Conservation (phyloP, 2,797 vertebrate species). For the Propithecus deckenii region DNA sequence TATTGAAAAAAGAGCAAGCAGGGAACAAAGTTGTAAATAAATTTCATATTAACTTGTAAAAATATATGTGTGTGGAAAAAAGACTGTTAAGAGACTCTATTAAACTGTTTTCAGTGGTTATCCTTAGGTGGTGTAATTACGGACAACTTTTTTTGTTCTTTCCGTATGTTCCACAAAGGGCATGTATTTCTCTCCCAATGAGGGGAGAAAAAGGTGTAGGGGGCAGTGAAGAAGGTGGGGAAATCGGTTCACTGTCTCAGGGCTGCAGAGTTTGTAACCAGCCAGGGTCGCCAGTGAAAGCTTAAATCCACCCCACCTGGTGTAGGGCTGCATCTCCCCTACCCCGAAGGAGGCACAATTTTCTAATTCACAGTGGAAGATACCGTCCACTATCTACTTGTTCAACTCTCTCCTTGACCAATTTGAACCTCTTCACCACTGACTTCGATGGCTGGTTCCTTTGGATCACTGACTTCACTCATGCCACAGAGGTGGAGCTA, state of each 20-base stretch:
- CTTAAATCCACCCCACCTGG: not conserved
- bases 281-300: not conserved
- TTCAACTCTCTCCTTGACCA: not conserved
- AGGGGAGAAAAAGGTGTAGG: accelerated
- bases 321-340: not conserved
- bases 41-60: not conserved
- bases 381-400: not conserved
- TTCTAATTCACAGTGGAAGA: not conserved
- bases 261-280: not conserved
- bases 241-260: not conserved
- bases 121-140: not conserved
- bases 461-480: not conserved
- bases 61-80: not conserved
- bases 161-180: not conserved
- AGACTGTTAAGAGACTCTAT: not conserved
- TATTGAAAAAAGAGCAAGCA: not conserved
- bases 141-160: not conserved
- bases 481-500: not conserved
- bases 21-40: constrained; percentile 23
- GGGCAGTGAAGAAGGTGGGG: not conserved
- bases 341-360: accelerated
- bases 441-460: not conserved
- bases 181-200: not conserved
- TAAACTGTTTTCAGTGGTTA: not conserved
- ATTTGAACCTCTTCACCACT: not conserved